Evolutionary conservation across 2,797 vertebrate species (phyloP).

Genomic region (Todus mexicanus): DNA sequence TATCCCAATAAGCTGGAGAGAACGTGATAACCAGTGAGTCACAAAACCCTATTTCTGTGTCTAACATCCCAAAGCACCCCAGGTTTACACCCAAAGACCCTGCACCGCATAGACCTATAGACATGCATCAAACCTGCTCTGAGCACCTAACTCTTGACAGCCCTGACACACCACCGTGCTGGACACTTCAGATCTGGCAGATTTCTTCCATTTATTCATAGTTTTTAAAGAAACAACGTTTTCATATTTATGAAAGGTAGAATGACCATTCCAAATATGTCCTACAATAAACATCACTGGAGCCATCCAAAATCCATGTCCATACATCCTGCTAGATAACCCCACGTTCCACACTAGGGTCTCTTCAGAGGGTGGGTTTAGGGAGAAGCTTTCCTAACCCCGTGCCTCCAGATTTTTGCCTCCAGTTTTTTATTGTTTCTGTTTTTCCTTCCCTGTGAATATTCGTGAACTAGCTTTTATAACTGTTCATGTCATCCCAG

Average conservation of each 20-base stretch:
- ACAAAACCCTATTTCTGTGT: neutral
- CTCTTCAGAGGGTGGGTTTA: neutral
- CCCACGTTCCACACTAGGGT: neutral
- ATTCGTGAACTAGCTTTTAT: neutral
- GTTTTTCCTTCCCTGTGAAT: neutral
- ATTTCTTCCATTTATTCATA: neutral
- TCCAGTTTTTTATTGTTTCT: neutral
- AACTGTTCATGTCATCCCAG: neutral
- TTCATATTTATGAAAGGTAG: neutral
- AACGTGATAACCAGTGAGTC: neutral
- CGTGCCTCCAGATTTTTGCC: neutral
- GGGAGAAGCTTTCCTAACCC: neutral
- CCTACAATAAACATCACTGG: neutral
- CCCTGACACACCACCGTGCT: neutral
- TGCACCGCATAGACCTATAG: neutral
- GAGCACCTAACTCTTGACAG: neutral
- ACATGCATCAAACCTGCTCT: neutral
- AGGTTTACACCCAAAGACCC: neutral
- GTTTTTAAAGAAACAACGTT: neutral
- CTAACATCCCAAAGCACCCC: neutral
- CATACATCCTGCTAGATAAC: neutral
- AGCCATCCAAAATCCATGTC: neutral
- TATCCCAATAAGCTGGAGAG: neutral
- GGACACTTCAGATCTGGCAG: neutral
- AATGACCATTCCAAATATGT: neutral